Percentiles rank a stretch among this genome's conserved stretches.
Evolutionary conservation across 2,113 vertebrate species (phyloP).

Genomic region (Zosterops lateralis): DNA sequence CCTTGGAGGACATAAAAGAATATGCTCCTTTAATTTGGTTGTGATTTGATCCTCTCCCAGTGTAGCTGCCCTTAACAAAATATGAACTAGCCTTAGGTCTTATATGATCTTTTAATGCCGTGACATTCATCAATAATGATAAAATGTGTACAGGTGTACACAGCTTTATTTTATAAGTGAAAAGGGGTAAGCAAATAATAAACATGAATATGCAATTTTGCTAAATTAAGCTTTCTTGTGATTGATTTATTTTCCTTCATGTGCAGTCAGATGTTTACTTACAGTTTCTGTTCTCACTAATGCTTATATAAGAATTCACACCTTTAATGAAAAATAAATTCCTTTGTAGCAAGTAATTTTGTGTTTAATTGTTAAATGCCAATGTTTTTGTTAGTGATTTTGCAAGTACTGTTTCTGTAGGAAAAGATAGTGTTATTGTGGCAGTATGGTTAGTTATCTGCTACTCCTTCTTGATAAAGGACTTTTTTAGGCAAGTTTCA

Average conservation of each 20-base stretch:
- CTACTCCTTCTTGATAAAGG: not conserved
- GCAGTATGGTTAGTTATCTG: not conserved
- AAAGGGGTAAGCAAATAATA: not conserved
- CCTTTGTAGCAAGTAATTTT: not conserved
- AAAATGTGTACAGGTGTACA: accelerated
- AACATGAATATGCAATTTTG: not conserved
- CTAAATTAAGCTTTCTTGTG: not conserved
- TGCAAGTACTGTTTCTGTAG: not conserved
- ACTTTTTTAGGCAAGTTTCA: not conserved
- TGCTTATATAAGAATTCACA: not conserved
- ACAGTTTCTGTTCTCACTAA: not conserved
- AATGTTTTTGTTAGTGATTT: not conserved
- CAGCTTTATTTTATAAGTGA: not conserved
- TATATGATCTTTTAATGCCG: accelerated
- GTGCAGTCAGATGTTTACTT: not conserved
- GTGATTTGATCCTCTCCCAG: not conserved
- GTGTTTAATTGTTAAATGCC: not conserved
- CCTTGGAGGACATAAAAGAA: not conserved
- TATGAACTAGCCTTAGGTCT: not conserved
- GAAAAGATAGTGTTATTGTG: not conserved
- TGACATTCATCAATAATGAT: not conserved
- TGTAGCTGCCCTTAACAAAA: not conserved
- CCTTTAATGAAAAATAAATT: not conserved
- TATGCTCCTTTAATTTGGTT: accelerated
- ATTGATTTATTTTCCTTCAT: not conserved